Evolutionary conservation across 2,888 invertebrate species (phyloP), one percentile per base, ranked within the genome.

Genomic region (Patella pellucida): DNA sequence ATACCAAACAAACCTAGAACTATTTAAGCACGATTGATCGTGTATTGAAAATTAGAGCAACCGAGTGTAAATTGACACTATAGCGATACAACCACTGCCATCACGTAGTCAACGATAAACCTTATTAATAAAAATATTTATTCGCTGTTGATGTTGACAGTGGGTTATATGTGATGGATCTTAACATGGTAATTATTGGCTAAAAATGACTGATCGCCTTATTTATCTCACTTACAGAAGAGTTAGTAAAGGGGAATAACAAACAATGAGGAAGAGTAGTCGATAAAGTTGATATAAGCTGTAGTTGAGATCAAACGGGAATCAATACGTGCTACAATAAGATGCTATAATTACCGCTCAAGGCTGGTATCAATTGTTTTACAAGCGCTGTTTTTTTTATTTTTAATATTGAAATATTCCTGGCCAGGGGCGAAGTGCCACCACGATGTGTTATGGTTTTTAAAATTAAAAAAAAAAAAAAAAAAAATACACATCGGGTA

Each of bases 241-340:
- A 62, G 62, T 23, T 62, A 23, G 19, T 62, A 62, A 62, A 62
- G 62, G 62, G 62, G 62, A 23, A 62, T 62, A 62, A 62, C 62
- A 62, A 62, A 62, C 62, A 62, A 23, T 62, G 62, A 12, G 11
- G 19, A 14, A 62, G 19, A 23, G 19, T 19, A 62, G 62, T 62
- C 62, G 62, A 62, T 62, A 62, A 62, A 62, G 62, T 23, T 11
- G 23, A 19, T 23, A 62, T 62, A 62, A 62, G 19, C 62, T 23
- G 19, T 9, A 41, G 11, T 62, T 19, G 23, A 62, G 19, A 62
- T 62, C 62, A 62, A 62, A 62, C 62, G 14, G 23, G 23, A 62
- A 62, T 62, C 62, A 4, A 62, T 62, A 62, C 14, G 14, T 11
- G 19, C 19, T 62, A 62, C 62, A 62, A 62, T 62, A 62, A 62